Evolutionary conservation across 2,888 invertebrate species (phyloP), one percentile per base, ranked within the genome.

Genomic region (Hemithea aestivaria): DNA sequence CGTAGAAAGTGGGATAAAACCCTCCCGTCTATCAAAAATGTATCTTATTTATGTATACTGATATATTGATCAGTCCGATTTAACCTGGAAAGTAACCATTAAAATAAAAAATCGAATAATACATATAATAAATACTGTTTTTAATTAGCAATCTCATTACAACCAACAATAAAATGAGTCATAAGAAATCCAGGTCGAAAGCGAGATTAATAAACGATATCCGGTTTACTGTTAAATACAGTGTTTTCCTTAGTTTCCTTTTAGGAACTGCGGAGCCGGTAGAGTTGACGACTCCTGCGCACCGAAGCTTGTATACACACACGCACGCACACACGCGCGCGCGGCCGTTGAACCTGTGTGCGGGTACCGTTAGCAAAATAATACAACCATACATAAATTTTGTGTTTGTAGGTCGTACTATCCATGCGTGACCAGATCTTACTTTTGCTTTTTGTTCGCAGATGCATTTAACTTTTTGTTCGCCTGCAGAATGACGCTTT

Each of bases 321-420:
- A 52, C 59, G n/a, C n/a, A 57, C 55, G 51, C 46, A 53, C 44
- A 49, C 40, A 27, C 48, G 40, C 12, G 32, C 35, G 33, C 37
- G 41, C 53, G 67, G 59, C 51, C 69, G 48, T 47, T 60, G 62
- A 58, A 56, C 52, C 50, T 58, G 77, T 75, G 70, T 67, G 76
- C 56, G 60, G 37, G 75, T 82, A 83, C 83, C 78, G 83, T 82
- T 83, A 80, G 73, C 78, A 81, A 50, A 60, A 58, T 35, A 42
- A 37, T 32, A 36, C 29, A 34, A 26, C 32, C 6, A 34, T 28
- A 37, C 41, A 31, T 34, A 39, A 16, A 34, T 30, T 9, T 20
- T 24, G 21, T 40, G 48, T 41, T 60, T 58, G 56, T 73, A 53
- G 78, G 75, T 72, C 73, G 27, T 27, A 22, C 40, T 34, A 33